phyloP scores from a whole-genome alignment of 2,888 invertebrate species.

The Drosophila stalkeri region DNA sequence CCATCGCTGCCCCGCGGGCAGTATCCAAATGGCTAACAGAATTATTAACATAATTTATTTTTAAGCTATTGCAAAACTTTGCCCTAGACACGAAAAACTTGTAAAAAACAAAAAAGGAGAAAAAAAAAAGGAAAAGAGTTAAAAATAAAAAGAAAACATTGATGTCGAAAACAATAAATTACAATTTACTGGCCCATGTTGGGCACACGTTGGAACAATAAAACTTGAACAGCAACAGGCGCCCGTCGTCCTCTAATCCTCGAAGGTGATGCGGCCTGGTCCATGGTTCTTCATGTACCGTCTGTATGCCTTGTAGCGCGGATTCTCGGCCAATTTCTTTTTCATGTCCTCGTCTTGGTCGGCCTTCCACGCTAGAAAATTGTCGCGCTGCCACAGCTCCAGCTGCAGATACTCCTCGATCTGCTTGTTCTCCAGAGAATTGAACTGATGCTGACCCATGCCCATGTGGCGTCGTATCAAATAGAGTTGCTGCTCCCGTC shows the following conservation, averaged over 20 bases:
- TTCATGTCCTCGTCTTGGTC: conserved; percentile 94
- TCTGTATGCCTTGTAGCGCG: conserved; percentile 94
- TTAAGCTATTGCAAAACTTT: conserved; percentile 53
- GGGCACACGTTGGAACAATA: conserved; percentile 69
- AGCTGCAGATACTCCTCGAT: conserved; percentile 90
- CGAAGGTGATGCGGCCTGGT: conserved; percentile 95
- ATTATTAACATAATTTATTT: conserved; percentile 64
- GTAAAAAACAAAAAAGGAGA: too few relatives aligned
- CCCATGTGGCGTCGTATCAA: conserved; percentile 92
- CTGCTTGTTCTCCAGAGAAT: conserved; percentile 90
- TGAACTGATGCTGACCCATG: conserved; percentile 90
- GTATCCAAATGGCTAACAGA: conserved; percentile 42
- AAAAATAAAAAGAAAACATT: not conserved
- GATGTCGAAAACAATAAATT: conserved; percentile 34
- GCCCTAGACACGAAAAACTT: conserved; percentile 21
- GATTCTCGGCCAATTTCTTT: conserved; percentile 93
- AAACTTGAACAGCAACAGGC: conserved; percentile 74
- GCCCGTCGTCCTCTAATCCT: conserved; percentile 87
- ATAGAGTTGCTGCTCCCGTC: conserved; percentile 93
- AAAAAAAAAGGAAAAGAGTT: conserved; percentile 14
- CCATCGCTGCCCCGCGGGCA: conserved; percentile 36
- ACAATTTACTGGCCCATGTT: conserved; percentile 25
- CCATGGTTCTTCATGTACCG: conserved; percentile 96
- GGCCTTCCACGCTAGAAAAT: conserved; percentile 92
- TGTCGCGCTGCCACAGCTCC: conserved; percentile 93